Evolutionary conservation across 2,888 invertebrate species (phyloP), one percentile per base, ranked within the genome.

Genomic region (Diarsia mendica): DNA sequence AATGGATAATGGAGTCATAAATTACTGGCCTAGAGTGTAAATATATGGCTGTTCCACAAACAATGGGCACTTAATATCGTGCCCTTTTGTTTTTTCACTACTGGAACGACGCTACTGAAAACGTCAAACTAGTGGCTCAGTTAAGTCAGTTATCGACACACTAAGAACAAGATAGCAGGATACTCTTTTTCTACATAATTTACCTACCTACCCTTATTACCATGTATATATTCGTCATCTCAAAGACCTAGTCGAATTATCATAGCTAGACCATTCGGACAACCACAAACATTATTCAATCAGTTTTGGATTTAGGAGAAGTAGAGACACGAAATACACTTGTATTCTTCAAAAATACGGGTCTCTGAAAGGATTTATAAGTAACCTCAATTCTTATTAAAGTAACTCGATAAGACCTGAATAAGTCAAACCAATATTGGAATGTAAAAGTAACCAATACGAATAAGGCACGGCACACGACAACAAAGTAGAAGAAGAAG

Each of bases 381-480:
- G 66, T 67, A 72, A 55, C 9, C 9, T 20, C 39, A 51, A 71
- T 64, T 72, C 39, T 55, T 58, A 20, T 10, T 10, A 67, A 64
- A 33, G 5, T 79, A 79, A 75, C 15, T 28, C 49, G 71, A 80
- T 73, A 68, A 66, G 68, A 61, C n/a, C 44, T 48, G 64, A 48
- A 73, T 75, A 70, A 64, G 67, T 68, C 64, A 67, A 74, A 55
- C 46, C 64, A 75, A 84, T 72, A 71, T 68, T 13, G 18, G 44
- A 67, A 76, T 67, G 51, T 75, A 65, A 74, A 86, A 76, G 74
- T 63, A 63, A 63, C 44, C n/a, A 63, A 63, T n/a, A 44, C 44
- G 13, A 63, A 44, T 15, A 39, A 33, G 60, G 18, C 44, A n/a
- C 39, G 39, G 39, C 39, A 44, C n/a, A 44, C 8, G 63, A 1